Evolutionary conservation across 2,888 invertebrate genomes (phyloP).

Genomic region (Noctua comes): DNA sequence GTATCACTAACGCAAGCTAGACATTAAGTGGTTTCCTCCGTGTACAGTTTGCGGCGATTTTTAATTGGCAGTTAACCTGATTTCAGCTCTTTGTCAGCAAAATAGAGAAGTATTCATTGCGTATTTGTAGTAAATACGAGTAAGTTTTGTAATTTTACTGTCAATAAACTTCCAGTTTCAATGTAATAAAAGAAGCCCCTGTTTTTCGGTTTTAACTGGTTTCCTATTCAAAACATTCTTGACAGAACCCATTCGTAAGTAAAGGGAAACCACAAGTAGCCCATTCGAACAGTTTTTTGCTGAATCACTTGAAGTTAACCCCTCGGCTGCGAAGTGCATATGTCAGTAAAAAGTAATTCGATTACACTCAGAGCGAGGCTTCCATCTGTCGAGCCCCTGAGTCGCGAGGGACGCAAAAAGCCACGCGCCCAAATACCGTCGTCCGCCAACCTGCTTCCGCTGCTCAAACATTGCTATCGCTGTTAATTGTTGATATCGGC

Average conservation of each 20-base stretch:
- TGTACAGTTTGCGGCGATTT: conserved; percentile 58
- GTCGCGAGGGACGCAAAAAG: conserved; percentile 78
- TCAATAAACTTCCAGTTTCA: conserved; percentile 3
- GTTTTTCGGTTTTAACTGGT: conserved; percentile 18
- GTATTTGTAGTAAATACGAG: conserved; percentile 20
- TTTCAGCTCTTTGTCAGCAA: conserved; percentile 53
- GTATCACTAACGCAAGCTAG: conserved; percentile 70
- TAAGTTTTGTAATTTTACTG: conserved; percentile 7
- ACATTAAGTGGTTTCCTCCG: conserved; percentile 70
- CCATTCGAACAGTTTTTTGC: conserved; percentile 56
- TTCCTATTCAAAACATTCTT: conserved; percentile 31
- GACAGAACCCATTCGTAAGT: conserved; percentile 27
- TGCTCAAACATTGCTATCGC: conserved; percentile 65
- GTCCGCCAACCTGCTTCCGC: conserved; percentile 87
- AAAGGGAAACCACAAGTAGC: conserved; percentile 62
- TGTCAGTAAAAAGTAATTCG: conserved; percentile 75
- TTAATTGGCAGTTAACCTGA: conserved; percentile 67
- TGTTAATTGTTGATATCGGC: conserved; percentile 65
- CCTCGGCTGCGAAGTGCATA: conserved; percentile 66
- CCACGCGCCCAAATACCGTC: conserved; percentile 78
- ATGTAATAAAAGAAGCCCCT: background rate
- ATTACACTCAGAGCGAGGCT: conserved; percentile 70
- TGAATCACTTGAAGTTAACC: conserved; percentile 72
- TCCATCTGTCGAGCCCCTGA: conserved; percentile 82
- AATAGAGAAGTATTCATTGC: conserved; percentile 17